phyloP scores from a whole-genome alignment of 1,140 invertebrate genomes.

The Micrasema minimum region DNA sequence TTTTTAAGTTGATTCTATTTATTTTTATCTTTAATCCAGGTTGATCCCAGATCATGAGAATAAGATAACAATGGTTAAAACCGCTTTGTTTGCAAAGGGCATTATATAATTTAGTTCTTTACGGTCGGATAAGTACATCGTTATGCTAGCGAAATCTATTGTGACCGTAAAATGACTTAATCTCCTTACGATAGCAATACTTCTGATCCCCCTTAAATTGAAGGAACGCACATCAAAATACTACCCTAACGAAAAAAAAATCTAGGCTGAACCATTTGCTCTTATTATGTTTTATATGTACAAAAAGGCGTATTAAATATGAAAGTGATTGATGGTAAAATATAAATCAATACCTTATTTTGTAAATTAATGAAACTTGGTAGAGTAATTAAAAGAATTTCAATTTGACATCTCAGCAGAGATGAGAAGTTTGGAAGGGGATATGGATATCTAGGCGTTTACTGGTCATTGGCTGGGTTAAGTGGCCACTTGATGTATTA shows the following conservation, averaged over 20 bases:
- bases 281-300: too few species aligned
- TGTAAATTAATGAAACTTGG: too few species aligned
- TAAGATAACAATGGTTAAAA: slow-evolving; percentile 11
- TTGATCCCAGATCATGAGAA: slow-evolving; percentile 3
- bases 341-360: too few species aligned
- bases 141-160: slow-evolving; percentile 33
- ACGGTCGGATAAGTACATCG: slow-evolving; percentile 44
- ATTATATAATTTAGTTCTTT: slow-evolving; percentile 33
- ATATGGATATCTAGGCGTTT: too few species aligned
- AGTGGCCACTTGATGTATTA: too few species aligned
- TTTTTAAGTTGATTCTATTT: background rate
- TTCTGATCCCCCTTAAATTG: slow-evolving; percentile 7
- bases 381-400: too few species aligned
- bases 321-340: too few species aligned
- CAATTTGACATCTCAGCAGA: too few species aligned
- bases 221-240: slow-evolving; percentile 45
- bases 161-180: slow-evolving; percentile 46
- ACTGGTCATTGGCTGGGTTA: too few species aligned
- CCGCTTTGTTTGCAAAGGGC: slow-evolving; percentile 28
- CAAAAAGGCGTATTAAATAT: too few species aligned
- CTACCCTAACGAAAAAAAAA: slow-evolving; percentile 15
- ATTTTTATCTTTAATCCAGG: background rate
- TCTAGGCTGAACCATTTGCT: background rate
- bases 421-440: too few species aligned
- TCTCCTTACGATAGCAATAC: slow-evolving; percentile 28